A percentile compares a stretch with the other conserved stretches of the same genome.
These are phyloP conservation scores for Pachymerium ferrugineum DNA, from an alignment of 2,888 invertebrate species.

Conservation along the genomic window DNA sequence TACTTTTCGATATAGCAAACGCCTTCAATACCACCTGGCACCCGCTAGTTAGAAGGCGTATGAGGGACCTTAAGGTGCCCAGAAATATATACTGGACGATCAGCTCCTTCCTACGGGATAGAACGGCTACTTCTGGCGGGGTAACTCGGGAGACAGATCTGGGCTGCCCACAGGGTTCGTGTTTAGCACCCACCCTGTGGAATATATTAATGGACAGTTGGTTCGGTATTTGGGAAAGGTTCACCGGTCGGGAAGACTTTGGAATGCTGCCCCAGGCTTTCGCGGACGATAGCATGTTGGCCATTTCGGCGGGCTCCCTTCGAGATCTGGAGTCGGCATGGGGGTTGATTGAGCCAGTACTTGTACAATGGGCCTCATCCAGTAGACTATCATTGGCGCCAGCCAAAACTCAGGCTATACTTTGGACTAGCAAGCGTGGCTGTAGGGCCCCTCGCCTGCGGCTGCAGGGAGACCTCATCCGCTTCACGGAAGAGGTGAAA, in stretches of 20 bases:
- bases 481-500: background rate
- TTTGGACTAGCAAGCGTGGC: slow-evolving; percentile 31
- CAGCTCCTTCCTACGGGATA: background rate
- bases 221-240: background rate
- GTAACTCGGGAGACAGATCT: background rate
- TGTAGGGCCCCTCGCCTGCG: background rate
- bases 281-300: background rate
- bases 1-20: background rate
- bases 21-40: background rate
- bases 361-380: background rate
- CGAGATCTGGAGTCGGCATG: slow-evolving; percentile 10
- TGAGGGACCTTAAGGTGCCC: background rate
- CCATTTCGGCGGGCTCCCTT: background rate
- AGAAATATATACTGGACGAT: background rate
- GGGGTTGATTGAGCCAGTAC: background rate
- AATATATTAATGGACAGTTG: background rate
- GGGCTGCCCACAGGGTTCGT: background rate
- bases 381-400: background rate
- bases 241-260: background rate
- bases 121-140: background rate
- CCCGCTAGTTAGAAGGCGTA: background rate
- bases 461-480: background rate
- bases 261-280: background rate
- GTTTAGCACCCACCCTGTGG: background rate
- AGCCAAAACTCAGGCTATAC: background rate